These are phyloP conservation scores for Stictonetta naevosa DNA, from an alignment of 2,113 vertebrate species.

Conservation along the genomic window DNA sequence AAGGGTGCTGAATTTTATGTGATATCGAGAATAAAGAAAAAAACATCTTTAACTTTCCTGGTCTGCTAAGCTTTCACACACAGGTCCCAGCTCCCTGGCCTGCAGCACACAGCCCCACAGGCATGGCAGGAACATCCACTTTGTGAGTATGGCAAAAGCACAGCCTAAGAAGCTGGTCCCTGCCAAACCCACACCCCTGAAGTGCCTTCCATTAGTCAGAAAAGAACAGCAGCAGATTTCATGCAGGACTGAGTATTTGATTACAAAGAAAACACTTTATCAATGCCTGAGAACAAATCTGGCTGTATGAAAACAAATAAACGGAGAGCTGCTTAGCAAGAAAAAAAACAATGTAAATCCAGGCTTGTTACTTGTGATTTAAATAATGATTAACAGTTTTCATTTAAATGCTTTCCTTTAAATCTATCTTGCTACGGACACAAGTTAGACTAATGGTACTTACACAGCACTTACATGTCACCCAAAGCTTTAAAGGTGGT, in stretches of 20 bases:
- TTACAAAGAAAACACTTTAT: conserved; percentile 41
- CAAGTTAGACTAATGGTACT: not conserved
- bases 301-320: conserved; percentile 50
- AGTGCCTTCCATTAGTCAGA: not conserved
- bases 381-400: not conserved
- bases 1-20: not conserved
- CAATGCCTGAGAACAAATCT: conserved; percentile 41
- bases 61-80: not conserved
- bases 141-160: not conserved
- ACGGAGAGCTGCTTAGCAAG: not conserved
- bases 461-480: not conserved
- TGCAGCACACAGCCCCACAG: not conserved
- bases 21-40: not conserved
- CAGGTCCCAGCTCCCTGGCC: not conserved
- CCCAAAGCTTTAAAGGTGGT: not conserved
- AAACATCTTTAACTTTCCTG: not conserved
- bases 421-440: not conserved
- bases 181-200: not conserved
- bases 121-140: fast-evolving
- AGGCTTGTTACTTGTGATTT: not conserved
- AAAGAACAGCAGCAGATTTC: conserved; percentile 12
- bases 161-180: not conserved
- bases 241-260: not conserved
- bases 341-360: not conserved
- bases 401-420: not conserved